A percentile compares a stretch with the other conserved stretches of the same genome.
Conservation (phyloP, 2,113 vertebrate genomes). For the Oncorhynchus mykiss region DNA sequence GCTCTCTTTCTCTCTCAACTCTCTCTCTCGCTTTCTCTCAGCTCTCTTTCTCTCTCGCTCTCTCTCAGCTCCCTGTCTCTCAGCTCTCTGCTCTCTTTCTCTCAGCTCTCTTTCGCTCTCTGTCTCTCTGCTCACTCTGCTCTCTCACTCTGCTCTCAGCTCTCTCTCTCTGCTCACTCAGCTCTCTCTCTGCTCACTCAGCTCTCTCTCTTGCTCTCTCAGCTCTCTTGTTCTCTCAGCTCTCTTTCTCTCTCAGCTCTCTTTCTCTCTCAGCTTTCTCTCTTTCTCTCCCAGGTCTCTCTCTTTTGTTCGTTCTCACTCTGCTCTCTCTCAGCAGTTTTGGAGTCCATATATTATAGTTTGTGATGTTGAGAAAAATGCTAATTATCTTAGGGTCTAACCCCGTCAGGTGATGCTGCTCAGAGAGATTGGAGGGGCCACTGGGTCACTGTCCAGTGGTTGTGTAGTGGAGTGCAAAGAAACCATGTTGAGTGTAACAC, state of each 20-base stretch:
- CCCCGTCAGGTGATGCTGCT: conserved; percentile 43
- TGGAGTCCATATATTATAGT: conserved; percentile 66
- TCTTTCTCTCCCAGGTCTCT: too few relatives aligned
- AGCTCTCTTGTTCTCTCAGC: too few relatives aligned
- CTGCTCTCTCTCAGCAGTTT: conserved; percentile 74
- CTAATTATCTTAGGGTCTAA: conserved; percentile 50
- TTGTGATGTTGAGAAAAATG: conserved; percentile 39
- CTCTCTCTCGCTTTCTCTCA: conserved; percentile 45
- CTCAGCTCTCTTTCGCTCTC: too few relatives aligned
- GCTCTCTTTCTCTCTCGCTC: background rate
- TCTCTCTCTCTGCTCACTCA: too few relatives aligned
- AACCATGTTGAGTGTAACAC: conserved; percentile 13
- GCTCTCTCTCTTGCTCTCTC: too few relatives aligned
- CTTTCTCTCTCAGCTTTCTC: too few relatives aligned
- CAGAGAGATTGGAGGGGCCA: background rate
- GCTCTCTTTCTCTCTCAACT: conserved; percentile 35
- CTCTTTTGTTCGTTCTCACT: too few relatives aligned
- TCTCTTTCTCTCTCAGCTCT: too few relatives aligned
- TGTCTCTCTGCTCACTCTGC: too few relatives aligned
- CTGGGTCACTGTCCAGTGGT: conserved; percentile 24
- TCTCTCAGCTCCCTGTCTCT: too few relatives aligned
- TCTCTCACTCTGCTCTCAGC: too few relatives aligned
- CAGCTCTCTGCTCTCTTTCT: conserved; percentile 51
- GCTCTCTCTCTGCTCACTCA: background rate
- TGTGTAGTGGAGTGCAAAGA: conserved; percentile 1